Evolutionary conservation across 2,797 vertebrate genomes (phyloP).

Genomic region (Microcaecilia unicolor): DNA sequence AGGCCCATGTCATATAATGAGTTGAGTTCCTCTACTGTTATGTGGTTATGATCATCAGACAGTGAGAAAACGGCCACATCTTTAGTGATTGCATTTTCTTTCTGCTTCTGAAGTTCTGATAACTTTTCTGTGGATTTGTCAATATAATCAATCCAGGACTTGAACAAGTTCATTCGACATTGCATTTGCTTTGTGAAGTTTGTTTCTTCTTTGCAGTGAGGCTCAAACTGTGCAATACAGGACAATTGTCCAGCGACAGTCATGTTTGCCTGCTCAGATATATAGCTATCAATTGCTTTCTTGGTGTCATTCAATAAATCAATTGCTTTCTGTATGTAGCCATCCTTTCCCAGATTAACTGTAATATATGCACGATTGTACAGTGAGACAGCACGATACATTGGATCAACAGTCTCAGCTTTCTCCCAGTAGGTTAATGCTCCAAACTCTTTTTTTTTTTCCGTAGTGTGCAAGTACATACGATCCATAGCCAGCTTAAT

Average conservation of each 20-base stretch:
- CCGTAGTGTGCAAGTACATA: constrained; percentile 7
- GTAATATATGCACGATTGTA: constrained; percentile 24
- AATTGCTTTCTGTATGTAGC: constrained; percentile 8
- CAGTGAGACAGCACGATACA: constrained; percentile 17
- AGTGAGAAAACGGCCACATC: constrained; percentile 6
- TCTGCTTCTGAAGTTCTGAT: constrained; percentile 3
- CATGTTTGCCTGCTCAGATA: constrained; percentile 16
- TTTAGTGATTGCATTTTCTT: constrained; percentile 2
- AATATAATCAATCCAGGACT: constrained; percentile 6
- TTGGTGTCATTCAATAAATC: neutral
- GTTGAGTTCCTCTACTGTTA: constrained; percentile 9
- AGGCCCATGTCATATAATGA: constrained; percentile 18
- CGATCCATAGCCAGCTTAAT: constrained; percentile 15
- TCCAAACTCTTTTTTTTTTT: constrained; percentile 6
- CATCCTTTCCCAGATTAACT: constrained; percentile 3
- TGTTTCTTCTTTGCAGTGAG: neutral
- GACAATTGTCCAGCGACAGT: constrained; percentile 6
- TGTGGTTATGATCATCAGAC: neutral
- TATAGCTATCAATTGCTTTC: neutral
- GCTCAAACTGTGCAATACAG: constrained; percentile 1
- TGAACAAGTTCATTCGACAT: constrained; percentile 11
- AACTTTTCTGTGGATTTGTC: constrained; percentile 1
- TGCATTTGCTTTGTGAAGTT: constrained; percentile 18
- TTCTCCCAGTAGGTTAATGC: constrained; percentile 12
- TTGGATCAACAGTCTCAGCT: neutral